Conservation (phyloP, 2,797 vertebrate species). For the Notamacropus eugenii region DNA sequence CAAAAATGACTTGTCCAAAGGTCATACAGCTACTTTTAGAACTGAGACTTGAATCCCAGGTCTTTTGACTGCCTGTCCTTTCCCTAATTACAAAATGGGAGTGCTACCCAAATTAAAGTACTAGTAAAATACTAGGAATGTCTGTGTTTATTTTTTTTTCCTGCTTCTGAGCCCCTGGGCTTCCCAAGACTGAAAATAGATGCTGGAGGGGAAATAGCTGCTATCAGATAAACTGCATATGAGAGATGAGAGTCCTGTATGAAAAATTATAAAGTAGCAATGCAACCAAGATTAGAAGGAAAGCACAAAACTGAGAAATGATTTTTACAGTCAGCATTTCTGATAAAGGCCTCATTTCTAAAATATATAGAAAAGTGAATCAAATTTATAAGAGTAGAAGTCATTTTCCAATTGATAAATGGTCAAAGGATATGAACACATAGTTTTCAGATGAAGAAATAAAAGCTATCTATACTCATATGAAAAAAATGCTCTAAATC, state of each 20-base stretch:
- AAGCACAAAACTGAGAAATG: too few relatives aligned
- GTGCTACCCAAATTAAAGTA: constrained; percentile 43
- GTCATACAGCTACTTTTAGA: neutral
- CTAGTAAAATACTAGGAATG: constrained; percentile 1
- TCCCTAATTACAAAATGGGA: constrained; percentile 44
- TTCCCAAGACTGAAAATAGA: neutral
- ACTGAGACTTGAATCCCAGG: neutral
- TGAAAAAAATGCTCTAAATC: too few relatives aligned
- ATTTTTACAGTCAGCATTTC: too few relatives aligned
- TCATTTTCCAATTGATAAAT: too few relatives aligned
- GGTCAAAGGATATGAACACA: too few relatives aligned
- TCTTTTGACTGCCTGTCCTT: neutral
- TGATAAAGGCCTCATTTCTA: too few relatives aligned
- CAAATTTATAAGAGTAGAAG: too few relatives aligned
- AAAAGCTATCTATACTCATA: too few relatives aligned
- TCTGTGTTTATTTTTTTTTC: neutral
- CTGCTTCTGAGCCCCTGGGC: neutral
- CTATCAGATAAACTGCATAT: neutral
- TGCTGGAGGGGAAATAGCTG: neutral
- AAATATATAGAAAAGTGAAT: too few relatives aligned
- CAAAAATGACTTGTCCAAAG: neutral
- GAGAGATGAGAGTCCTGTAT: neutral
- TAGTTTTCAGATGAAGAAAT: too few relatives aligned
- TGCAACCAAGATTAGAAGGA: neutral
- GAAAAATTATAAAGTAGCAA: neutral